These are phyloP conservation scores for Pelmatolapia mariae DNA, from an alignment of 2,113 vertebrate species.

Conservation along the genomic window DNA sequence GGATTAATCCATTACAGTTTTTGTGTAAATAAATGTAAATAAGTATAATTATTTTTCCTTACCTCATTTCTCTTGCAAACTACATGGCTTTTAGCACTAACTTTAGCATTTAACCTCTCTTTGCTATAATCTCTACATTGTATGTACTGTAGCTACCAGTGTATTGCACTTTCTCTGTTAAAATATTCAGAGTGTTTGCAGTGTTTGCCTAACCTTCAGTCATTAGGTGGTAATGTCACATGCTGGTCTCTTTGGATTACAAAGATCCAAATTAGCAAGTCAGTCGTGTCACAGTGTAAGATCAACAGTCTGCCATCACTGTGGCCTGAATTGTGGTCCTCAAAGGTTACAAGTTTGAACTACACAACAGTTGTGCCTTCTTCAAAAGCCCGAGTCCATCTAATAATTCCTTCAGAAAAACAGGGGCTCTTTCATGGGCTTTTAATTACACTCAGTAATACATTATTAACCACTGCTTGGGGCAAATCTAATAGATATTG, in stretches of 20 bases:
- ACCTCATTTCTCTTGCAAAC: neutral
- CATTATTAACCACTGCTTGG: neutral
- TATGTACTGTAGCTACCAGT: neutral
- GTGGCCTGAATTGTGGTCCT: neutral
- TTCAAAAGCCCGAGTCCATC: neutral
- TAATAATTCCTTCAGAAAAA: neutral
- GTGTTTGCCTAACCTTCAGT: neutral
- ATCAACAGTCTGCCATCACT: neutral
- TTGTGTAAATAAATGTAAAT: neutral
- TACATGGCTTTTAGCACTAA: neutral
- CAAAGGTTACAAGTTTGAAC: neutral
- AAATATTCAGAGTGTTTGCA: neutral
- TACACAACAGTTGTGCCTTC: neutral
- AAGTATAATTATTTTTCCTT: neutral
- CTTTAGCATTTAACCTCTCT: neutral
- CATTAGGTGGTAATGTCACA: neutral
- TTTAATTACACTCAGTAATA: neutral
- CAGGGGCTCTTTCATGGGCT: neutral
- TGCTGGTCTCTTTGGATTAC: conserved; percentile 32
- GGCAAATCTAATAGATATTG: neutral
- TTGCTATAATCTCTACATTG: neutral
- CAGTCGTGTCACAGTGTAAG: neutral
- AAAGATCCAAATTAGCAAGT: conserved; percentile 17
- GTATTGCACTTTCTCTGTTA: neutral
- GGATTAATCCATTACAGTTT: neutral